Evolutionary conservation across 2,797 vertebrate species (phyloP).

Genomic region (Iguana delicatissima): DNA sequence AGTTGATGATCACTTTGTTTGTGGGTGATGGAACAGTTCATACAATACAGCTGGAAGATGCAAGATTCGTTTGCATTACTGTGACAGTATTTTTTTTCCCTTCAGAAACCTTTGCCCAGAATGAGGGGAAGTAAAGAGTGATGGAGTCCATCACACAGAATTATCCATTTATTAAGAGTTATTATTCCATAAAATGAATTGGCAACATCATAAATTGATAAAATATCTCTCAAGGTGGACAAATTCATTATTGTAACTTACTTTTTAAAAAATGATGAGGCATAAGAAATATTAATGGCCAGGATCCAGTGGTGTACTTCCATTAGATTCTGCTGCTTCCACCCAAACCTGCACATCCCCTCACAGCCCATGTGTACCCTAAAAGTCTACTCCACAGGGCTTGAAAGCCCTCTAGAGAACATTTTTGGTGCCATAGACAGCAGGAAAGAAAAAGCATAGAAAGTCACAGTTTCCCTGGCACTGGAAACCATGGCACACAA

Average conservation of each 20-base stretch:
- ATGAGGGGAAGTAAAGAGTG: background rate
- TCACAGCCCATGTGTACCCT: too few relatives aligned
- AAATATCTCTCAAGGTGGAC: background rate
- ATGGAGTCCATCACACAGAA: background rate
- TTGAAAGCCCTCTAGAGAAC: too few relatives aligned
- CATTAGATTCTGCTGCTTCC: too few relatives aligned
- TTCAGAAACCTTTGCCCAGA: background rate
- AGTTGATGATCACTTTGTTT: background rate
- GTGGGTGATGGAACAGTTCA: background rate
- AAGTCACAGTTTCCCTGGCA: too few relatives aligned
- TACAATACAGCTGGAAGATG: too few relatives aligned
- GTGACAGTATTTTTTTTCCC: background rate
- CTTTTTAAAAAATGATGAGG: background rate
- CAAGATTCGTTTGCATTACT: background rate
- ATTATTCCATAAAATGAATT: background rate
- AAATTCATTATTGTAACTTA: background rate
- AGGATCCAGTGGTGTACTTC: too few relatives aligned
- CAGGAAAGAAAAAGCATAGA: too few relatives aligned
- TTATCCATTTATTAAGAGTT: background rate
- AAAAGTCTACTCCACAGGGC: too few relatives aligned
- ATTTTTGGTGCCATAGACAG: too few relatives aligned
- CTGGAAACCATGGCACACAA: too few relatives aligned
- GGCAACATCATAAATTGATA: background rate
- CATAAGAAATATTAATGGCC: background rate
- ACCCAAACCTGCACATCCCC: too few relatives aligned